Evolutionary conservation across 2,888 invertebrate species (phyloP).

Genomic region (Andrena flavipes): DNA sequence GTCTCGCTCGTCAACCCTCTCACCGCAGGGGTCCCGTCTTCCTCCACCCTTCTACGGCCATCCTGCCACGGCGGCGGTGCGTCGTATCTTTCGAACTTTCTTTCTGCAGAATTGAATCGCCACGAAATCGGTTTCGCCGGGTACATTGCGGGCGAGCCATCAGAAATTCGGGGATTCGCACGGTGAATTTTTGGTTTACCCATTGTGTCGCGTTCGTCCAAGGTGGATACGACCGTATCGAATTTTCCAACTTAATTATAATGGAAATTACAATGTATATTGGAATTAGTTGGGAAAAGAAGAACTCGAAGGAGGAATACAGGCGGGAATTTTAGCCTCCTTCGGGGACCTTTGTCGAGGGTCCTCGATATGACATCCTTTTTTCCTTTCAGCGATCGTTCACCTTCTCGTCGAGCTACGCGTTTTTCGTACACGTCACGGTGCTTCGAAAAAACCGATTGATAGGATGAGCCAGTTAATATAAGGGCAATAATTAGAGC

Average conservation of each 20-base stretch:
- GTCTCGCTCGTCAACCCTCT: slow-evolving; percentile 39
- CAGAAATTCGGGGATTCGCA: slow-evolving; percentile 53
- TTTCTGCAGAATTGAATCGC: slow-evolving; percentile 69
- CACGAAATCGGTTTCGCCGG: slow-evolving; percentile 64
- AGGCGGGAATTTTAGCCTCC: slow-evolving; percentile 24
- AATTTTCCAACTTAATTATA: slow-evolving; percentile 6
- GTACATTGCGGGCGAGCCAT: slow-evolving; percentile 33
- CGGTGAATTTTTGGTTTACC: slow-evolving; percentile 43
- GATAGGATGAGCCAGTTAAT: slow-evolving; percentile 54
- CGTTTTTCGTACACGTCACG: slow-evolving; percentile 46
- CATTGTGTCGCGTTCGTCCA: slow-evolving; percentile 22
- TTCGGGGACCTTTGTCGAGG: slow-evolving; percentile 43
- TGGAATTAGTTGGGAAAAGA: not conserved
- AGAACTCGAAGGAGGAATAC: not conserved
- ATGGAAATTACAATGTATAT: not conserved
- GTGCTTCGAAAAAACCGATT: slow-evolving; percentile 42
- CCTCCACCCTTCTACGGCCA: slow-evolving; percentile 27
- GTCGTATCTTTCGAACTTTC: slow-evolving; percentile 63
- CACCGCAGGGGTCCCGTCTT: not conserved
- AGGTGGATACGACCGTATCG: slow-evolving; percentile 9
- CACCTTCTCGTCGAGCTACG: slow-evolving; percentile 24
- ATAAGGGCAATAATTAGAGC: slow-evolving; percentile 57
- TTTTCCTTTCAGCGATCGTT: slow-evolving; percentile 51
- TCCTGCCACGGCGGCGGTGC: slow-evolving; percentile 16
- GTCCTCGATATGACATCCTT: slow-evolving; percentile 29